A percentile compares a stretch with the other conserved stretches of the same genome.
Evolutionary conservation across 37 sponge, comb jelly and placozoan species (phyloP).

Genomic region (Cliona cf. orientalis): DNA sequence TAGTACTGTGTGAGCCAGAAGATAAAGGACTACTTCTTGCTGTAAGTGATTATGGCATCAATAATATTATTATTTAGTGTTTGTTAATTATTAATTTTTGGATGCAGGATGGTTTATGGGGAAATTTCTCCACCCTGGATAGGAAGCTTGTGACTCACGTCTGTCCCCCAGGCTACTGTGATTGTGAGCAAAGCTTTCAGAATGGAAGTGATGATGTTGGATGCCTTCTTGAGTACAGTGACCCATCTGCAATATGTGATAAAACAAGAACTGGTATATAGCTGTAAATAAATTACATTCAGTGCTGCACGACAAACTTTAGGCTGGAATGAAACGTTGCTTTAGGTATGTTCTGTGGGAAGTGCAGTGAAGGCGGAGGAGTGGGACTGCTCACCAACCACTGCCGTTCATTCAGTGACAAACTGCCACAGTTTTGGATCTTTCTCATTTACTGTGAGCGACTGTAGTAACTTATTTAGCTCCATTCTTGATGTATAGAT

Average conservation of each 20-base stretch:
- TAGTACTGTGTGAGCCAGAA: neutral
- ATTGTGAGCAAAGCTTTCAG: conserved; percentile 1
- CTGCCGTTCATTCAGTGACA: neutral
- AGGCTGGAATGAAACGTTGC: too few relatives aligned
- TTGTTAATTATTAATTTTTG: neutral
- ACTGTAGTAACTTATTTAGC: too few relatives aligned
- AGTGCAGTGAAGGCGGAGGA: conserved; percentile 7
- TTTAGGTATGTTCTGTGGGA: conserved; percentile 31
- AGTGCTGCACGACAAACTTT: too few relatives aligned
- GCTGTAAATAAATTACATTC: neutral
- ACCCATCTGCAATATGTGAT: neutral
- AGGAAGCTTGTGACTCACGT: conserved; percentile 1
- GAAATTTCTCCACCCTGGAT: conserved; percentile 8
- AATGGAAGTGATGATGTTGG: neutral
- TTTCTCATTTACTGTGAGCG: conserved; percentile 13
- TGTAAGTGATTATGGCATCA: conserved; percentile 1
- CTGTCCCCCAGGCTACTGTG: conserved; percentile 33
- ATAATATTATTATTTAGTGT: too few relatives aligned
- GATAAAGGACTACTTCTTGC: neutral
- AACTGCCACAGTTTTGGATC: neutral
- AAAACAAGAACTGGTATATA: neutral
- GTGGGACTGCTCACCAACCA: conserved; percentile 19
- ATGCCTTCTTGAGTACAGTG: neutral
- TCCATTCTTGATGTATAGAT: neutral
- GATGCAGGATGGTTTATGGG: conserved; percentile 32